Base-by-base conservation (phyloP, 2,797 vertebrate genomes). In the Holocentrus rufus region DNA sequence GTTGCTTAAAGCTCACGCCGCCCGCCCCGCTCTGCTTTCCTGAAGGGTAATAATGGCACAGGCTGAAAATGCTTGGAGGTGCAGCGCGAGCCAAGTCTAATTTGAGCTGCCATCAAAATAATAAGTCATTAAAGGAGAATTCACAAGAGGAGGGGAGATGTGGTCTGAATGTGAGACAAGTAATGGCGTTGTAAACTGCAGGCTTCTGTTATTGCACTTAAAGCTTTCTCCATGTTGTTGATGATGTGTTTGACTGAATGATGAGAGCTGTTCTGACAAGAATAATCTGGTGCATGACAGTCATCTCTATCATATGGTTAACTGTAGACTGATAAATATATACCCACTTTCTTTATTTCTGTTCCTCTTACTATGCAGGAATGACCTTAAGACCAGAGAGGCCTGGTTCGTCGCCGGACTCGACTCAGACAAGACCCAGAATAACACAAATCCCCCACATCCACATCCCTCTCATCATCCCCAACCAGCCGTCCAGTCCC, bases 391-490 rank as follows among this genome's bases (percentile, higher is more conserved):
- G 82, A 57, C 88, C 88, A 18, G 90, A 91, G 60, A 75, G 65
- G 65, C 91, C 91, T 0, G 72, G 14, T 0, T 17, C 83, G 66
- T 2, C 73, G 39, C 92, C 89, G 25, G 85, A 92, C n/a, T 59
- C 89, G 5, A 79, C 76, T 36, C 83, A 53, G 5, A 55, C 75
- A 75, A 90, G 87, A 76, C 54, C 82, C 34, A 74, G 86, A 69
- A 77, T 67, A 20, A 49, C 23, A 2, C 39, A 83, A 23, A 66
- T 93, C 75, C 85, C 90, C 39, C 85, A 93, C 72, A 90, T 94
- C 84, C 92, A 92, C 82, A 93, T 94, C 82, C 94, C 93, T 25
- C 7, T 92, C 61, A 84, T 90, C 69, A 71, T 88, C 50, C 85
- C 91, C 5, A 87, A 86, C 0, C 86, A 59, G 7, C 66, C 76